A percentile compares a stretch with the other conserved stretches of the same genome.
Conservation (phyloP, 2,888 invertebrate genomes). For the Rhagonycha lutea region DNA sequence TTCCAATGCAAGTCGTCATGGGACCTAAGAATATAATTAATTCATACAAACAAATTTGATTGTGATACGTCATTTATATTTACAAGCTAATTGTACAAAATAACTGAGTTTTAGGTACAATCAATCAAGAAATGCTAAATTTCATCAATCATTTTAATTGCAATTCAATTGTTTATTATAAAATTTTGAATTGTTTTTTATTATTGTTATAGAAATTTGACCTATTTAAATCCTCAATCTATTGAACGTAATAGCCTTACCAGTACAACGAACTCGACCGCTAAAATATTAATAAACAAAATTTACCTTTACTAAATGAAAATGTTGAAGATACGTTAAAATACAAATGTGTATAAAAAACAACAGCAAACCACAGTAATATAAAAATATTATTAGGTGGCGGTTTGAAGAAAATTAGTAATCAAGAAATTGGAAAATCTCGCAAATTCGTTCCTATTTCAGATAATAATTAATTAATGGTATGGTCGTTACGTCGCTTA, state of each 20-base stretch:
- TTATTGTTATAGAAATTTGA: background rate
- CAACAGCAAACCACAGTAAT: background rate
- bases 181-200: background rate
- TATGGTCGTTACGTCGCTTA: background rate
- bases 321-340: background rate
- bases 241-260: background rate
- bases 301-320: background rate
- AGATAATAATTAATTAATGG: background rate
- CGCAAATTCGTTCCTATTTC: background rate
- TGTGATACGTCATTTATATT: slow-evolving; percentile 19
- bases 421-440: background rate
- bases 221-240: background rate
- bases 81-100: slow-evolving; percentile 18
- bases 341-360: background rate
- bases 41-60: slow-evolving; percentile 21
- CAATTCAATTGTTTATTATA: no score
- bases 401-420: background rate
- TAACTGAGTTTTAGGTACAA: background rate
- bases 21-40: slow-evolving; percentile 23
- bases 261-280: background rate
- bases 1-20: slow-evolving; percentile 15
- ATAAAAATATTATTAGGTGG: no score
- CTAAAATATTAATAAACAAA: background rate
- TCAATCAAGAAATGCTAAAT: background rate
- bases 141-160: background rate